These are phyloP conservation scores for Limenitis camilla DNA, from an alignment of 2,888 invertebrate genomes.

Conservation along the genomic window DNA sequence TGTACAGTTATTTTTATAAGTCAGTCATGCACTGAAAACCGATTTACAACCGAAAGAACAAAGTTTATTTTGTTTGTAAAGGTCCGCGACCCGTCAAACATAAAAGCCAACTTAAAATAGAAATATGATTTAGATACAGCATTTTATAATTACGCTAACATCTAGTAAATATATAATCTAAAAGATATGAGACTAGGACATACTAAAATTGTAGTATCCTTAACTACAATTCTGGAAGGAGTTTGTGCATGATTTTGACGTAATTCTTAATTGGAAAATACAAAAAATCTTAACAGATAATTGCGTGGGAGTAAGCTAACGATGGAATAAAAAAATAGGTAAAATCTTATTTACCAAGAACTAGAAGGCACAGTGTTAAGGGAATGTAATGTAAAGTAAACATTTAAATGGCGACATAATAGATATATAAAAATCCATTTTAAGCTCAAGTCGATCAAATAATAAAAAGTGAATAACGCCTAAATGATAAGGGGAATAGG, in stretches of 20 bases:
- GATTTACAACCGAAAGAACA: not conserved
- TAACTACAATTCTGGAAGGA: conserved; percentile 22
- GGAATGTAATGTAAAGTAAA: conserved; percentile 33
- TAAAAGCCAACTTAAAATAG: conserved; percentile 11
- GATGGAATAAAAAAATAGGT: conserved; percentile 20
- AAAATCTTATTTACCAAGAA: conserved; percentile 55
- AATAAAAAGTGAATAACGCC: conserved; percentile 6
- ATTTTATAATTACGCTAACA: conserved; percentile 26
- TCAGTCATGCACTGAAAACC: conserved; percentile 18
- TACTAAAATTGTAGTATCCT: conserved; percentile 34
- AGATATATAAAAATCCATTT: conserved; percentile 8
- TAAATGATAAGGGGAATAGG: conserved; percentile 6
- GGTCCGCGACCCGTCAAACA: conserved; percentile 14
- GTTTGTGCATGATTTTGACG: conserved; percentile 22
- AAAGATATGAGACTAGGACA: conserved; percentile 42
- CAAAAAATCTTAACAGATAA: conserved; percentile 1
- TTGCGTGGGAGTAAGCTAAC: conserved; percentile 4
- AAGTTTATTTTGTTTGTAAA: conserved; percentile 6
- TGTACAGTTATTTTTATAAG: not conserved
- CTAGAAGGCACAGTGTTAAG: conserved; percentile 71
- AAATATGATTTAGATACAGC: conserved; percentile 6
- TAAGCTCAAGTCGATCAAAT: conserved; percentile 12
- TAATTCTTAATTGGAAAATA: conserved; percentile 6
- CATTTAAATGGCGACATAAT: conserved; percentile 1
- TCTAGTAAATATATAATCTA: conserved; percentile 38